A percentile compares a stretch with the other conserved stretches of the same genome.
Evolutionary conservation across 2,888 invertebrate species (phyloP).

Genomic region (Nudaria mundana): DNA sequence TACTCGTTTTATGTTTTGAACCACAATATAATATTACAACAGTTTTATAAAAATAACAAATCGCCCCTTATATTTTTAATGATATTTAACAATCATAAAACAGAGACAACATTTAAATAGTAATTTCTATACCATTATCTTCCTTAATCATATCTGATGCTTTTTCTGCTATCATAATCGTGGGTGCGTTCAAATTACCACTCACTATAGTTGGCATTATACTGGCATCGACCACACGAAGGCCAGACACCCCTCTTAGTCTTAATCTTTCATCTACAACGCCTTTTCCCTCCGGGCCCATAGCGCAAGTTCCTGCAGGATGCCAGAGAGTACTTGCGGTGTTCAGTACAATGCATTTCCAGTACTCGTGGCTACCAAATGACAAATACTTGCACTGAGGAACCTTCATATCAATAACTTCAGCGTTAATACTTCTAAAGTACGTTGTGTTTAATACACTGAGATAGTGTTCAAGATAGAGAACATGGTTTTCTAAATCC

Average conservation of each 20-base stretch:
- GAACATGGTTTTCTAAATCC: constrained; percentile 36
- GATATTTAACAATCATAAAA: background rate
- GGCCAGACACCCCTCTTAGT: constrained; percentile 74
- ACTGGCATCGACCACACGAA: constrained; percentile 82
- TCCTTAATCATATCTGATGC: constrained; percentile 37
- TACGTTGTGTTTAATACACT: constrained; percentile 37
- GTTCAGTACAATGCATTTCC: constrained; percentile 51
- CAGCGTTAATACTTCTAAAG: constrained; percentile 32
- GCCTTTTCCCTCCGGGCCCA: constrained; percentile 30
- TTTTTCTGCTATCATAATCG: constrained; percentile 82
- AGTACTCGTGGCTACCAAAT: constrained; percentile 47
- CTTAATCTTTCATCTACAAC: constrained; percentile 44
- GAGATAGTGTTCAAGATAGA: constrained; percentile 32
- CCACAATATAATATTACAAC: too few relatives aligned
- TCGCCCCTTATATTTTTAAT: too few relatives aligned
- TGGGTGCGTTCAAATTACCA: constrained; percentile 81
- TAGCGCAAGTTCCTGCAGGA: constrained; percentile 39
- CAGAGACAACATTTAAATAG: background rate
- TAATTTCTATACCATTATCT: constrained; percentile 7
- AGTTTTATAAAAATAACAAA: too few relatives aligned
- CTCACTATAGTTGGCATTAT: constrained; percentile 81
- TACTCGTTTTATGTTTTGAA: too few relatives aligned
- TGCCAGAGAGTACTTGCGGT: constrained; percentile 43
- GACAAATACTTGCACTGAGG: constrained; percentile 32
- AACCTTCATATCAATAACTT: constrained; percentile 31